phyloP scores from a whole-genome alignment of 1,140 invertebrate species.

The Drosophila simulans region DNA sequence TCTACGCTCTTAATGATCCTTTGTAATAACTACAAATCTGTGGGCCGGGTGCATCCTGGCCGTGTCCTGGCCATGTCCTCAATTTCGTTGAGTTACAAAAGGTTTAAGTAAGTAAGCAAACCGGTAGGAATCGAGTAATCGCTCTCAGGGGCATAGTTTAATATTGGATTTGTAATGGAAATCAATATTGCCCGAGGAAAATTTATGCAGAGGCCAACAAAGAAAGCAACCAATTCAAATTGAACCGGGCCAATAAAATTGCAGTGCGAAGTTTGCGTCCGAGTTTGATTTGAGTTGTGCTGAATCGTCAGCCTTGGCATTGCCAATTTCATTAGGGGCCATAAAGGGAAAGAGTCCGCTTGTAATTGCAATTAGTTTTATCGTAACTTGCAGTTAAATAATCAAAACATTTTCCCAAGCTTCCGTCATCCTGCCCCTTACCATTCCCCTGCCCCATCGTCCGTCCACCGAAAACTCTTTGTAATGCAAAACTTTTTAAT shows the following conservation, averaged over 20 bases:
- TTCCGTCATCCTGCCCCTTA: constrained; percentile 5
- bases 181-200: constrained; percentile 47
- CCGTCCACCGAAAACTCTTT: constrained; percentile 49
- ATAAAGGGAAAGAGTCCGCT: constrained; percentile 34
- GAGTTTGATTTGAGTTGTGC: constrained; percentile 41
- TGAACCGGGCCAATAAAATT: constrained; percentile 28
- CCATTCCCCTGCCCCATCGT: background rate
- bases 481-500: constrained; percentile 76
- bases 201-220: constrained; percentile 47
- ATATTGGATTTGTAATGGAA: constrained; percentile 55
- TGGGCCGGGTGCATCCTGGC: background rate
- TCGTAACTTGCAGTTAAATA: constrained; percentile 64
- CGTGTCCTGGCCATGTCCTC: constrained; percentile 2
- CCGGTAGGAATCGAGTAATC: constrained; percentile 38
- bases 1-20: constrained; percentile 19
- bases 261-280: constrained; percentile 34
- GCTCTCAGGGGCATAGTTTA: constrained; percentile 52
- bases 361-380: constrained; percentile 74
- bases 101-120: constrained; percentile 34
- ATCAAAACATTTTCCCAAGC: constrained; percentile 75
- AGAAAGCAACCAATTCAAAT: constrained; percentile 36
- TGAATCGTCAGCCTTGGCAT: constrained; percentile 42
- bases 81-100: constrained; percentile 39
- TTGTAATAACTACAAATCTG: constrained; percentile 5
- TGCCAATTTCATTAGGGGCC: constrained; percentile 44